Evolutionary conservation across 2,113 vertebrate species (phyloP), one percentile per base, ranked within the genome.

Genomic region (Myotis lucifugus): DNA sequence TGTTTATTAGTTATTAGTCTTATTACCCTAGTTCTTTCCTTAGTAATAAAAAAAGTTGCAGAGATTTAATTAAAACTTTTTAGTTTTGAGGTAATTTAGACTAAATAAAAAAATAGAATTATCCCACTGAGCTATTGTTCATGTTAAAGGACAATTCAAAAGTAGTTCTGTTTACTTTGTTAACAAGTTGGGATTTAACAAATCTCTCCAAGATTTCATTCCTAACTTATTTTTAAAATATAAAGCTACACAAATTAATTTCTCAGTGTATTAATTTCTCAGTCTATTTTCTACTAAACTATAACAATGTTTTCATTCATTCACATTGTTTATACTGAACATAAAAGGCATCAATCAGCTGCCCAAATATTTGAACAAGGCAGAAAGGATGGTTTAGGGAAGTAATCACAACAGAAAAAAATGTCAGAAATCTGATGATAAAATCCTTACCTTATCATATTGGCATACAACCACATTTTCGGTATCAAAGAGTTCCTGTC

Each of bases 391-490:
- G 32, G 14, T 19, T 59, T 81, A 76, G 50, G 34, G 17, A 59
- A 93, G 52, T 90, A 87, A 88, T 34, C 37, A 76, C 14, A 64
- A 59, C 4, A 87, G n/a, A 86, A 87, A 72, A n/a, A n/a, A 56
- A 74, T 13, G 17, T 27, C 17, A 54, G 19, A 50, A 72, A 48
- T 29, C 17, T 54, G 46, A 74, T 42, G 77, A 88, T 74, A 40
- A 94, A 37, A 59, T 34, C 1, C 86, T 98, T 97, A 99, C 99
- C 99, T 99, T 99, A 98, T 99, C 99, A 77, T 99, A 99, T 76
- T 99, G 99, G 98, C 99, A 99, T 67, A 99, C 99, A 77, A 99
- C 99, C 97, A 99, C 99, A 91, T 99, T 99, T 98, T 99, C 99
- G 0, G 99, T 99, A 96, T 99, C 99, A 7, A 99, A 99, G 85